These are phyloP conservation scores for Tortrix viridana DNA, from an alignment of 2,888 invertebrate genomes.

Conservation along the genomic window DNA sequence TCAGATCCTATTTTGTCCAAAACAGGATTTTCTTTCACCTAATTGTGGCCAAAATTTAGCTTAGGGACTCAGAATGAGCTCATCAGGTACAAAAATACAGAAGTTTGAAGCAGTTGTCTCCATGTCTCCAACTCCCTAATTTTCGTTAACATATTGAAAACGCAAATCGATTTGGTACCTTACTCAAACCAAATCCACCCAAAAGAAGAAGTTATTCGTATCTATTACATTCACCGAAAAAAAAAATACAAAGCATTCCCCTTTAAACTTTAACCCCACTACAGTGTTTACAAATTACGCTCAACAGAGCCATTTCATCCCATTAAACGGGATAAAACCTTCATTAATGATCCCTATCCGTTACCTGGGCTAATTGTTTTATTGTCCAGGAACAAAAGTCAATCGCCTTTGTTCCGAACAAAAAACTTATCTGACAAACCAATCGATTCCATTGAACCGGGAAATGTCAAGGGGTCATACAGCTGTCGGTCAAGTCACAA, in stretches of 20 bases:
- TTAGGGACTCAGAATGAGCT: too few species aligned
- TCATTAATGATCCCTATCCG: slow-evolving; percentile 12
- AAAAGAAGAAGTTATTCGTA: too few species aligned
- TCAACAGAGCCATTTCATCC: slow-evolving; percentile 10
- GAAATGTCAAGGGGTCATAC: slow-evolving; percentile 27
- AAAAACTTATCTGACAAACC: slow-evolving; percentile 40
- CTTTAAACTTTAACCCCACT: background rate
- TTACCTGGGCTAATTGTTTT: slow-evolving; percentile 30
- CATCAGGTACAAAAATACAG: too few species aligned
- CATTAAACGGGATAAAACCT: slow-evolving; percentile 9
- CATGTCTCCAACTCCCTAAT: too few species aligned
- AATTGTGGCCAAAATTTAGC: too few species aligned
- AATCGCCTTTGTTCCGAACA: slow-evolving; percentile 41
- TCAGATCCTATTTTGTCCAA: too few species aligned
- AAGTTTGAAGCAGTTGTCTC: too few species aligned
- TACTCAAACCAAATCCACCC: too few species aligned
- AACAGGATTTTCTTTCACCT: too few species aligned
- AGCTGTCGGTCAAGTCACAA: slow-evolving; percentile 7
- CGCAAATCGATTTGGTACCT: too few species aligned
- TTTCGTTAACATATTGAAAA: too few species aligned
- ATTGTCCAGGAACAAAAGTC: slow-evolving; percentile 33
- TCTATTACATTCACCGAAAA: too few species aligned
- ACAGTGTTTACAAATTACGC: slow-evolving; percentile 13
- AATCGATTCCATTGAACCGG: slow-evolving; percentile 31
- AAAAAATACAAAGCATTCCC: background rate